phyloP scores from a whole-genome alignment of 2,797 vertebrate species.

The Chaetophractus vellerosus region DNA sequence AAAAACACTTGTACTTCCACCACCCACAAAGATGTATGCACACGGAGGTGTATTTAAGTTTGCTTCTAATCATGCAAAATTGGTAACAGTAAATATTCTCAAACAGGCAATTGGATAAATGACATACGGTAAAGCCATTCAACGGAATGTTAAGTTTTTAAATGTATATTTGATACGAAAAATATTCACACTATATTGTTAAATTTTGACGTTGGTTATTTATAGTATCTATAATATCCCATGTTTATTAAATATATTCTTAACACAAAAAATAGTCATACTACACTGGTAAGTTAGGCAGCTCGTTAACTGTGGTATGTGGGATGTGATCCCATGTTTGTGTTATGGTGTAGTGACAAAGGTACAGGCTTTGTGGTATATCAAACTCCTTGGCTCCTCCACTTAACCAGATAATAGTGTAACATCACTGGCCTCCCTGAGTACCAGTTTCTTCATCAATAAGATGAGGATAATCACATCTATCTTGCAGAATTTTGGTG shows the following conservation, averaged over 20 bases:
- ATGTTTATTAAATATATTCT: slow-evolving; percentile 10
- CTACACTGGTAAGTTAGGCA: slow-evolving; percentile 1
- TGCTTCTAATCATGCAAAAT: slow-evolving; percentile 17
- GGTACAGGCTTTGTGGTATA: no score
- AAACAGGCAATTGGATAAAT: not conserved
- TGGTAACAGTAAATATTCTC: not conserved
- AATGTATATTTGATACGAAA: not conserved
- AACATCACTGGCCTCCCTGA: not conserved
- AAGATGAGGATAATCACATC: not conserved
- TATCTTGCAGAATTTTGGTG: not conserved
- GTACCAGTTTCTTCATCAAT: not conserved
- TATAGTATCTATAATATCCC: not conserved
- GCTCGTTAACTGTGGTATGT: not conserved
- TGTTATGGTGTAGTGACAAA: not conserved
- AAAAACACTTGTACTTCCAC: not conserved
- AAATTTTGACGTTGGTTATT: not conserved
- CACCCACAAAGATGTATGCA: not conserved
- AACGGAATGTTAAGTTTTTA: not conserved
- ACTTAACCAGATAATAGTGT: not conserved
- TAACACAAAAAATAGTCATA: not conserved
- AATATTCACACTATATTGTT: not conserved
- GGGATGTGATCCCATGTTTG: not conserved
- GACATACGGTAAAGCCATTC: not conserved
- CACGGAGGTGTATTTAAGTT: not conserved
- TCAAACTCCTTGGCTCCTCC: not conserved